Base-by-base conservation (phyloP, 2,113 vertebrate species). In the Irena cyanogastra region DNA sequence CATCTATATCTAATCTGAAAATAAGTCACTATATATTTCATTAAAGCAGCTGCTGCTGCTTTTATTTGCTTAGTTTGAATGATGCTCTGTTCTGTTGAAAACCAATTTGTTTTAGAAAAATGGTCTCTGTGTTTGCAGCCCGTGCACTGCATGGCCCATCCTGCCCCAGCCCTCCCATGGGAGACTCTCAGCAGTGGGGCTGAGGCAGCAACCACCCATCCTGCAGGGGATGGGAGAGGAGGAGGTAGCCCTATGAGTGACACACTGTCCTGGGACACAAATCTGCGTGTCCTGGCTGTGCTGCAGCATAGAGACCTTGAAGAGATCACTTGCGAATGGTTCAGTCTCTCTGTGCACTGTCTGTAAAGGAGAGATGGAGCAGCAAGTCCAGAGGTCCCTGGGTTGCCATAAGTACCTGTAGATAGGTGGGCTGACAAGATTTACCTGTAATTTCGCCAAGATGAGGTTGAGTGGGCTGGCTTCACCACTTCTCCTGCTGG, bases 11-110 rank as follows among this genome's bases (percentile, higher is more conserved):
- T 89, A 84, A 96, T 92, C 91, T 94, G 95, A 96, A 96, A 94
- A 96, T 90, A 97, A 97, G 93, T 94, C 89, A 94, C 94, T 92
- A 50, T 87, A 33, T 94, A 91, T 96, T 92, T 89, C 83, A 94
- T 95, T 96, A 96, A 97, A 94, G 52, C 87, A 83, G 87, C 89
- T 90, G 90, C 87, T 94, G 82, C 89, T 92, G 74, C 87, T 94
- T 94, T 86, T 95, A 87, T 92, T 93, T 94, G 83, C 90, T 94
- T 90, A 71, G 89, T 94, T 88, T 92, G 81, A 91, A 18, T 22
- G 77, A 84, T 94, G 87, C 49, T 84, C 26, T 59, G 13, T 93
- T 82, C 78, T 4, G 17, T 22, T 60, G 86, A 82, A 91, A 95
- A 91, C 63, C 50, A 91, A 82, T 86, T 95, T 85, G 84, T 44